These are phyloP conservation scores for Porites rus DNA, from an alignment of 92 coral and sea anemone genomes.

Conservation along the genomic window DNA sequence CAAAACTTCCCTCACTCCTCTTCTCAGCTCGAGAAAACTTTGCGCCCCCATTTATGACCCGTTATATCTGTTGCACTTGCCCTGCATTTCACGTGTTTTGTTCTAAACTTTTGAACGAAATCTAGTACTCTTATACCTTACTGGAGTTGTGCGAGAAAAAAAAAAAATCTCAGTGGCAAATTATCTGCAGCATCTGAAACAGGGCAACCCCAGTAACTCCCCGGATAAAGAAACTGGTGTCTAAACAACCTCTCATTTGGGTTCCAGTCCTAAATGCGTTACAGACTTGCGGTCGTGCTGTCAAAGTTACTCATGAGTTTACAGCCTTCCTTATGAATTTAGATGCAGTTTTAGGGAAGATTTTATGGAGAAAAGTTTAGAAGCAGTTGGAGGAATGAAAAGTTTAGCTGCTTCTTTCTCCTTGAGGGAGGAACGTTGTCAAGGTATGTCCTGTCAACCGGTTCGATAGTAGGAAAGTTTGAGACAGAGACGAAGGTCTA, in stretches of 20 bases:
- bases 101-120: no score
- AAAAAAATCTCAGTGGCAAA: no score
- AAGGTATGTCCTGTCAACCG: constrained; percentile 20
- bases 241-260: neutral
- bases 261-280: constrained; percentile 22
- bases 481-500: constrained; percentile 2
- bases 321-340: constrained; percentile 21
- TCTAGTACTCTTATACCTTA: no score
- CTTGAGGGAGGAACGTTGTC: constrained; percentile 18
- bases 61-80: no score
- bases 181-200: neutral
- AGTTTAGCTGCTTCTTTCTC: constrained; percentile 16
- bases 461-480: neutral
- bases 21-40: no score
- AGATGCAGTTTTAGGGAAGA: constrained; percentile 5
- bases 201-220: neutral
- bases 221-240: neutral
- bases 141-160: no score
- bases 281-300: neutral
- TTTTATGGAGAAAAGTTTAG: constrained; percentile 29
- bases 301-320: constrained; percentile 40
- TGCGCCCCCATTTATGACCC: no score
- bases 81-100: no score
- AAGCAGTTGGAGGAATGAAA: constrained; percentile 17
- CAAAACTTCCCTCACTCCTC: no score